phyloP scores from a whole-genome alignment of 2,888 invertebrate species.

The Trilocha varians region DNA sequence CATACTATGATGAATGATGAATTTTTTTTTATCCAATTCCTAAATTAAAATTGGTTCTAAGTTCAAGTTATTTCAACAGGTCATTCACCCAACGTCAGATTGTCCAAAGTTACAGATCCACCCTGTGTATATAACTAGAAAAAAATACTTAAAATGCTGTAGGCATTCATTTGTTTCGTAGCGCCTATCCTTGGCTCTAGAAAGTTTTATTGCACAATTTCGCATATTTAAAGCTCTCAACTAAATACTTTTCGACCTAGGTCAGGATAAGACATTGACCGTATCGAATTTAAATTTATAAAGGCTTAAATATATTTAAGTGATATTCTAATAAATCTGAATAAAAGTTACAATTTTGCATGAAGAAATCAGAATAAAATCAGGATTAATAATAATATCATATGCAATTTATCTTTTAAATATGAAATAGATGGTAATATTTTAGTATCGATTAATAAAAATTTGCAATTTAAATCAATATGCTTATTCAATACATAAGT shows the following conservation, averaged over 20 bases:
- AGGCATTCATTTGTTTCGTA: not conserved
- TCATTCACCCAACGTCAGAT: too few species aligned
- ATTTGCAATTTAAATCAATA: too few species aligned
- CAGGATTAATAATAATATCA: too few species aligned
- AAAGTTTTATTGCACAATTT: not conserved
- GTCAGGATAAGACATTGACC: not conserved
- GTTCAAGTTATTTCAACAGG: too few species aligned
- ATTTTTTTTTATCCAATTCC: too few species aligned
- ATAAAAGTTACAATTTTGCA: not conserved
- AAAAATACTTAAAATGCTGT: not conserved
- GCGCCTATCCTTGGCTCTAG: not conserved
- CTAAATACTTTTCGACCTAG: not conserved
- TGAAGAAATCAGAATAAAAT: not conserved
- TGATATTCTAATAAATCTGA: not conserved
- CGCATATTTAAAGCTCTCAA: constrained; percentile 1
- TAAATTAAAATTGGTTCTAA: too few species aligned
- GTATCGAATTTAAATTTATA: not conserved
- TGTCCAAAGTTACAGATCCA: too few species aligned
- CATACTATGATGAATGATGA: too few species aligned
- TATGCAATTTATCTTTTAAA: too few species aligned
- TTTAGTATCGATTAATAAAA: too few species aligned
- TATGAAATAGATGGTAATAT: too few species aligned
- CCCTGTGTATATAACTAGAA: not conserved
- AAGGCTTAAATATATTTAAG: not conserved
- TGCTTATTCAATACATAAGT: too few species aligned